Evolutionary conservation across 2,888 invertebrate genomes (phyloP), one percentile per base, ranked within the genome.

Genomic region (Theodoxus fluviatilis): DNA sequence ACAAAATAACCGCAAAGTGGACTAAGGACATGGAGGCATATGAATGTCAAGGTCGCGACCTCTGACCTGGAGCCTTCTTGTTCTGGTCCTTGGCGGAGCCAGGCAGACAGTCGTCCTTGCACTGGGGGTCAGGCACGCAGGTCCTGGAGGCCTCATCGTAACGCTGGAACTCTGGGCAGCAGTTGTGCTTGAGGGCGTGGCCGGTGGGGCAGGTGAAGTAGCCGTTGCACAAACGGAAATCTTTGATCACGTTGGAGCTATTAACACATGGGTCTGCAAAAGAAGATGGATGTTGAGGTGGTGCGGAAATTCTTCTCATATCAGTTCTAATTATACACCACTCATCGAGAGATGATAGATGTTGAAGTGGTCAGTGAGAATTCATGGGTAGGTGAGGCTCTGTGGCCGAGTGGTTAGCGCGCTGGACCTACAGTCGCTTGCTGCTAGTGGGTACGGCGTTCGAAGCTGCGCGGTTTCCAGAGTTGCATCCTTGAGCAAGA

Each of bases 221-320:
- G 12, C 73, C 74, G 35, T 73, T 71, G 55, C 74, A 75, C 35
- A 61, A 70, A 28, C 74, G 57, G 25, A 71, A 63, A 28, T 75
- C 74, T 4, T 70, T 52, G 43, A 73, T 43, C 15, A 70, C n/a
- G 12, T 38, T 22, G 12, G 61, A 33, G 15, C 22, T 64, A 31
- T 70, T 64, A 4, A 49, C 25, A 57, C 74, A 75, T 7, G 74
- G 74, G 31, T 75, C 74, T 75, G 67, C 2, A 59, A 66, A 9
- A 15, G 12, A 31, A 43, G n/a, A 28, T 15, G n/a, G n/a, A n/a
- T n/a, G n/a, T n/a, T n/a, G n/a, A n/a, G n/a, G n/a, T n/a, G n/a
- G n/a, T n/a, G n/a, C n/a, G n/a, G n/a, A n/a, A n/a, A n/a, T n/a
- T n/a, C n/a, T n/a, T n/a, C n/a, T n/a, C n/a, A n/a, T n/a, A n/a